Conservation (phyloP, 2,797 vertebrate species). For the Furcifer pardalis region DNA sequence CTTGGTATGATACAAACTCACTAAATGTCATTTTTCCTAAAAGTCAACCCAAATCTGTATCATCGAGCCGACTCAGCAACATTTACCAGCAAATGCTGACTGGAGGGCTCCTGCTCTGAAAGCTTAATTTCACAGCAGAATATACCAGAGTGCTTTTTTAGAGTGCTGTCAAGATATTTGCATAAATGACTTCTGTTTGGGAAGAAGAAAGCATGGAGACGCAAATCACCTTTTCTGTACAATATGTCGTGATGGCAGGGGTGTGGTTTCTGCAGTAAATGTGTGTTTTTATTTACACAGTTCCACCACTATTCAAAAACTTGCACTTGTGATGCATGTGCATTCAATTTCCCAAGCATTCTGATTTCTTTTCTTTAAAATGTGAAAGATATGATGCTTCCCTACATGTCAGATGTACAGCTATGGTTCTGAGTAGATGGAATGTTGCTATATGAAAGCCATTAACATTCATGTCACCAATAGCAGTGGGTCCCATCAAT, state of each 20-base stretch:
- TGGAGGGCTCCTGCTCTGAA: constrained; percentile 17
- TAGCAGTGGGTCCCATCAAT: neutral
- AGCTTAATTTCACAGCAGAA: constrained; percentile 10
- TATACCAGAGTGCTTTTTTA: constrained; percentile 48
- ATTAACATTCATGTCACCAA: neutral
- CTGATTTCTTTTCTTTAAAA: neutral
- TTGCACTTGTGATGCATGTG: neutral
- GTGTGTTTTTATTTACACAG: constrained; percentile 8
- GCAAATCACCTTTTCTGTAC: neutral
- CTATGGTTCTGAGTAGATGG: neutral
- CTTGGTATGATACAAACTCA: constrained; percentile 21
- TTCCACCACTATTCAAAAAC: neutral
- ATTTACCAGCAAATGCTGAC: constrained; percentile 30
- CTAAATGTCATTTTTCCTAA: constrained; percentile 15
- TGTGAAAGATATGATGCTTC: neutral
- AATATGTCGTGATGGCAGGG: neutral
- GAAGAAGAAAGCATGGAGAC: constrained; percentile 9
- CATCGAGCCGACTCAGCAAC: constrained; percentile 17
- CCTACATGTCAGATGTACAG: neutral
- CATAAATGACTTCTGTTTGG: constrained; percentile 36
- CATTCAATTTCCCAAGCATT: neutral
- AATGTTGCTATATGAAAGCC: neutral
- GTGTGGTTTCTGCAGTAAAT: constrained; percentile 17
- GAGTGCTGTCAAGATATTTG: constrained; percentile 18
- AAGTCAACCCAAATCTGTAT: constrained; percentile 14